phyloP scores from a whole-genome alignment of 2,113 vertebrate species.

The Zingel zingel region DNA sequence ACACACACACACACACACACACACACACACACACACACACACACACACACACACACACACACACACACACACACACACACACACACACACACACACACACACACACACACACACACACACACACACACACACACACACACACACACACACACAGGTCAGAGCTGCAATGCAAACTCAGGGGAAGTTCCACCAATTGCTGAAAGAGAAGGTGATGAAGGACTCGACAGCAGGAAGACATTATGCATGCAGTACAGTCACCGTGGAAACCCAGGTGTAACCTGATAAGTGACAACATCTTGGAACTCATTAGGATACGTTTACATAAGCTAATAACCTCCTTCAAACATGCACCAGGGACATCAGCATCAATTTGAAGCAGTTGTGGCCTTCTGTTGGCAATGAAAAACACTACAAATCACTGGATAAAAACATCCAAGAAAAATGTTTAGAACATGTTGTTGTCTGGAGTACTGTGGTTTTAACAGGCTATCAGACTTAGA shows the following conservation, averaged over 20 bases:
- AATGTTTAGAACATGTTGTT: background rate
- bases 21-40: too few species aligned
- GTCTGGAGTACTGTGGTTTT: background rate
- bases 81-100: background rate
- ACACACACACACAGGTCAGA: background rate
- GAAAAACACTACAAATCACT: background rate
- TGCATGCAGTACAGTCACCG: conserved; percentile 5
- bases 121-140: too few species aligned
- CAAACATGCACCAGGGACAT: background rate
- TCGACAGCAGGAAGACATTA: conserved; percentile 24
- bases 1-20: too few species aligned
- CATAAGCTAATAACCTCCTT: background rate
- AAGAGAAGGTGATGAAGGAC: conserved; percentile 64
- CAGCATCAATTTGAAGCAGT: background rate
- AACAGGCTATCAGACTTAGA: background rate
- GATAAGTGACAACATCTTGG: conserved; percentile 8
- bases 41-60: too few species aligned
- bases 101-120: background rate
- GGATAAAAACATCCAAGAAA: background rate
- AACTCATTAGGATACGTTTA: conserved; percentile 8
- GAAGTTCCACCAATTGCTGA: conserved; percentile 55
- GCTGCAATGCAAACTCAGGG: conserved; percentile 35
- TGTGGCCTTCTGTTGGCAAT: background rate
- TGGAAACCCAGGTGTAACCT: conserved; percentile 3
- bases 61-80: background rate